Conservation (phyloP, 2,113 vertebrate genomes). For the Melierax canorus region DNA sequence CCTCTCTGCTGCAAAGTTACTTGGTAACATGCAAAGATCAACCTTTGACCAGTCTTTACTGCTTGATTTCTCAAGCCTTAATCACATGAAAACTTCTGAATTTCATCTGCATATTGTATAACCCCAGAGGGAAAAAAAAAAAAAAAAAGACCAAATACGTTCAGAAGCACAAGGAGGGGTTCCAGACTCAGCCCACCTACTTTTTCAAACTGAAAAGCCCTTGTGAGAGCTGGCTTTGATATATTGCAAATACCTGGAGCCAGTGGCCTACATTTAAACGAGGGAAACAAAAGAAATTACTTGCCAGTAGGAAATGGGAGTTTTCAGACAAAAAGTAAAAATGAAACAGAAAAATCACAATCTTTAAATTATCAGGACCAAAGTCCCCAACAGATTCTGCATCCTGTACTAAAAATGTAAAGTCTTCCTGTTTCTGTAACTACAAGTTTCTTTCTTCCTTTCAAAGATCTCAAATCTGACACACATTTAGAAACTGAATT, state of each 20-base stretch:
- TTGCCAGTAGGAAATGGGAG: background rate
- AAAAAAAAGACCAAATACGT: no score
- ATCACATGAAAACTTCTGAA: background rate
- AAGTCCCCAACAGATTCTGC: background rate
- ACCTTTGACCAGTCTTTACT: background rate
- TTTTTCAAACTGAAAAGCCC: background rate
- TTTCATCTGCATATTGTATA: background rate
- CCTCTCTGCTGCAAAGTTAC: background rate
- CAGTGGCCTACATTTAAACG: background rate
- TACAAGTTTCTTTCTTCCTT: background rate
- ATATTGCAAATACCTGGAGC: accelerated
- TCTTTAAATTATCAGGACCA: background rate
- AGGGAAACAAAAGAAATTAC: background rate
- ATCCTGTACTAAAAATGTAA: background rate
- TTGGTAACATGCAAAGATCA: background rate
- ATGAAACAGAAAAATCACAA: background rate
- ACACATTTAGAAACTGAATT: background rate
- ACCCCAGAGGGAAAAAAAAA: background rate
- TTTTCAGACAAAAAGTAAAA: background rate
- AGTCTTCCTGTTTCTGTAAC: background rate
- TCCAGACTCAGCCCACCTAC: background rate
- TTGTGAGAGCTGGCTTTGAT: background rate
- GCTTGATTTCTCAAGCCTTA: background rate
- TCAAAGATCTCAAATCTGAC: background rate
- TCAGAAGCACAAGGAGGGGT: background rate